Evolutionary conservation across 2,797 vertebrate species (phyloP).

Genomic region (Hipposideros larvatus): DNA sequence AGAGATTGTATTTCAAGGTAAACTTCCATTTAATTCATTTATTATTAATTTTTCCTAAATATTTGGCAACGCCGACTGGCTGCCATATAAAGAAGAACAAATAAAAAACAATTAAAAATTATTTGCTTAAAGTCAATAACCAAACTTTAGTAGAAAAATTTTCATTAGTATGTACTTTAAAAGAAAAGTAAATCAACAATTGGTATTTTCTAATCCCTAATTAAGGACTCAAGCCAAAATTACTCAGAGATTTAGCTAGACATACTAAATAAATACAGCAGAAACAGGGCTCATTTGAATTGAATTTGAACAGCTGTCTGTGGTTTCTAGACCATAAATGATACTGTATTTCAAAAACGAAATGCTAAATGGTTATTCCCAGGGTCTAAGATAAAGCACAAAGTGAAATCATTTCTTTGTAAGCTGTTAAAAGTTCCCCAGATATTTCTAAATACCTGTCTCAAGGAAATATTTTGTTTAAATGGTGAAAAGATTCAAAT

Average conservation of each 20-base stretch:
- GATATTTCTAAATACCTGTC: conserved; percentile 84
- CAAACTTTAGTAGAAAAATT: conserved; percentile 68
- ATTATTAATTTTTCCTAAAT: conserved; percentile 74
- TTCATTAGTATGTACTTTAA: conserved; percentile 4
- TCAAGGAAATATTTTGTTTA: conserved; percentile 69
- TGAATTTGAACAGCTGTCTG: conserved; percentile 85
- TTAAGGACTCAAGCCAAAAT: conserved; percentile 76
- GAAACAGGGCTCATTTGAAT: conserved; percentile 80
- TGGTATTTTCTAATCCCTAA: conserved; percentile 72
- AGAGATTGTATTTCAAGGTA: conserved; percentile 70
- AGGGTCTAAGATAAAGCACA: neutral
- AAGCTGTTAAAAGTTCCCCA: conserved; percentile 65
- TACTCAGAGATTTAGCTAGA: conserved; percentile 79
- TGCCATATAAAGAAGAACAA: conserved; percentile 67
- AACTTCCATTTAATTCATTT: conserved; percentile 67
- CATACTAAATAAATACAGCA: conserved; percentile 82
- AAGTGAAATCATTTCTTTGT: conserved; percentile 76
- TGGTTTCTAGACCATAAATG: conserved; percentile 79
- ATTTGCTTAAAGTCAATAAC: conserved; percentile 68
- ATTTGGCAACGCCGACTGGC: conserved; percentile 44
- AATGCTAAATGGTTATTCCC: conserved; percentile 83
- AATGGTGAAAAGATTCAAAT: conserved; percentile 77
- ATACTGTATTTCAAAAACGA: conserved; percentile 85
- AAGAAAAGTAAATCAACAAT: conserved; percentile 70
- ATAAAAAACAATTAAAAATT: conserved; percentile 55